Evolutionary conservation across 2,797 vertebrate species (phyloP), one percentile per base, ranked within the genome.

Genomic region (Trachops cirrhosus): DNA sequence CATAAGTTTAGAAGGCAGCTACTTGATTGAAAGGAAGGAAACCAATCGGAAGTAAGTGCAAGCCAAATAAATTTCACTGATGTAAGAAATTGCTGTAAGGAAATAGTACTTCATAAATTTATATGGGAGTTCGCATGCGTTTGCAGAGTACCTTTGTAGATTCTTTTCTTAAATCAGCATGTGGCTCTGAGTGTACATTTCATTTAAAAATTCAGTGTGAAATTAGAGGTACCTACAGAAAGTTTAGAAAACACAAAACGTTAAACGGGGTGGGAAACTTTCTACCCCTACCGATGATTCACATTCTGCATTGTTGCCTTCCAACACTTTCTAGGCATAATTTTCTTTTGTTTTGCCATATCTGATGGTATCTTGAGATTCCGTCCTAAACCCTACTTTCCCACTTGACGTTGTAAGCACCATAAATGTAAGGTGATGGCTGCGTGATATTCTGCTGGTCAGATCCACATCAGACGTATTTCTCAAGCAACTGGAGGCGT

Each of bases 11-110:
- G 99, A 99, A 97, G 99, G 99, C 14, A 99, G 99, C 14, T 99
- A 98, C 95, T 98, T 99, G 84, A 99, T 99, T 16, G 99, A 99
- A 97, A 99, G 99, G 97, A 99, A 99, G 94, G 99, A 99, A 22
- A 99, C 99, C 50, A 99, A 99, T 97, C 98, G 99, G 97, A 99
- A 99, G 99, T 99, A 98, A 97, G 99, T 98, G 64, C 26, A 67
- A 39, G 32, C 19, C 59, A 24, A 48, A 22, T 34, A 4, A 37
- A 85, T 77, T 16, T 39, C 74, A 39, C 0, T 50, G 3, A 9
- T 29, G 37, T n/a, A n/a, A 93, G 73, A 39, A 34, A 22, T 7
- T 14, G 2, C n/a, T 8, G 14, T 54, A 54, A 68, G 32, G 46
- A 74, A 37, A 68, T 29, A 26, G 39, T 8, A 12, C 22, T 22